Base-by-base conservation (phyloP, 2,888 invertebrate genomes). In the Zhuqinia jingwanae region DNA sequence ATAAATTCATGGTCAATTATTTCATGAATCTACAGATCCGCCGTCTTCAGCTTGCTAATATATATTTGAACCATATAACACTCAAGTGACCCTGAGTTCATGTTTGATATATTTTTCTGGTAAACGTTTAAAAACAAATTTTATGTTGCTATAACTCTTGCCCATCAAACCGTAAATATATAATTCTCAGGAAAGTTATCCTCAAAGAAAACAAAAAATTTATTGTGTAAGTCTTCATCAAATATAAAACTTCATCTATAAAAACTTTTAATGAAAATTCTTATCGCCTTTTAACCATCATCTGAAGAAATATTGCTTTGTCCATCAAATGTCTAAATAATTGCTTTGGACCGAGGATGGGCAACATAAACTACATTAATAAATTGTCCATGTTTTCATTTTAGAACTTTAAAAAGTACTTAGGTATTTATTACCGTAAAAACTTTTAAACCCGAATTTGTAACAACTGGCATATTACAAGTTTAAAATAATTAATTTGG, bases 1-100 rank as follows among this genome's bases (percentile, higher is more conserved):
- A 27, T 13, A 47, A 68, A 45, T 68, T 68, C 68, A 68, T 75
- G 75, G 75, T 75, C 75, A 75, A 17, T n/a, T 25, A 15, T 53
- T 50, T 27, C 6, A 1, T 10, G 25, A 65, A n/a, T n/a, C n/a
- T 36, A 45, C 45, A 45, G 15, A 47, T 68, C 15, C 13, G 25
- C 2, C 42, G 45, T 30, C 45, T 20, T 68, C 45, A 68, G 45
- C 15, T 20, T 17, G 17, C 30, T 56, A 27, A 65, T 42, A 15
- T 30, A 45, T 68, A 47, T 68, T 47, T 68, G 65, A 68, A 68
- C 68, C 22, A 25, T 68, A 25, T 15, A 13, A 50, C 5, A 68
- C 25, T 17, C 1, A 45, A 68, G 22, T 68, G 47, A 68, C 68
- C 68, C 68, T 68, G 45, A 68, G 42, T 20, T n/a, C 13, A 3